Evolutionary conservation across 2,888 invertebrate species (phyloP).

Genomic region (Drosophila paracracens): DNA sequence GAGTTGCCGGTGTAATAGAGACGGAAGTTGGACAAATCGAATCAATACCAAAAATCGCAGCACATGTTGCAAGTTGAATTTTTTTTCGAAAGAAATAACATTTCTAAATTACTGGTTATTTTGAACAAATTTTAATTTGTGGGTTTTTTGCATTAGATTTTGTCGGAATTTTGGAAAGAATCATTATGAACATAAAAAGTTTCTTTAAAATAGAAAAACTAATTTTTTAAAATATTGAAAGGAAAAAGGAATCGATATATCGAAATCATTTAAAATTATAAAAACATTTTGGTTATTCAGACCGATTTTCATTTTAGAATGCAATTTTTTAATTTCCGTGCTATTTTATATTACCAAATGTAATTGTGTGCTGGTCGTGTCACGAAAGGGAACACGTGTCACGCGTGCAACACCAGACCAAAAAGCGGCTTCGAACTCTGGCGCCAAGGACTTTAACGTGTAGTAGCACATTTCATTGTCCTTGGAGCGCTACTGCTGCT

Average conservation of each 20-base stretch:
- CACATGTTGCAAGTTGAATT: neutral
- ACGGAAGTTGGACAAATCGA: neutral
- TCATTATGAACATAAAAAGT: too few species aligned
- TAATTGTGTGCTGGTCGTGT: neutral
- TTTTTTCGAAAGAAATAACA: neutral
- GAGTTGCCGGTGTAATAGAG: neutral
- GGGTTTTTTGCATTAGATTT: neutral
- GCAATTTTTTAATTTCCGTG: neutral
- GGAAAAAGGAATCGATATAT: neutral
- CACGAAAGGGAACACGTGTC: neutral
- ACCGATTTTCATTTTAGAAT: neutral
- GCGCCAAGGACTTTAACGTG: constrained; percentile 12
- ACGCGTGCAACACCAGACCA: constrained; percentile 1
- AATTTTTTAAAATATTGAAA: neutral
- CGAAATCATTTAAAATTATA: neutral
- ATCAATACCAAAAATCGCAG: neutral
- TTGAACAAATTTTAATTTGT: neutral
- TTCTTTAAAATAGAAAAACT: neutral
- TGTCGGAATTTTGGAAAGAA: too few species aligned
- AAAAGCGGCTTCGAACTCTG: constrained; percentile 4
- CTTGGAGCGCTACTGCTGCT: constrained; percentile 21
- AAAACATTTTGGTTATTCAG: neutral
- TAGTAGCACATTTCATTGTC: constrained; percentile 49
- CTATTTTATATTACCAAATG: neutral
- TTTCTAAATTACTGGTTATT: neutral